Base-by-base conservation (phyloP, 2,113 vertebrate genomes). In the Gasterosteus nipponicus region DNA sequence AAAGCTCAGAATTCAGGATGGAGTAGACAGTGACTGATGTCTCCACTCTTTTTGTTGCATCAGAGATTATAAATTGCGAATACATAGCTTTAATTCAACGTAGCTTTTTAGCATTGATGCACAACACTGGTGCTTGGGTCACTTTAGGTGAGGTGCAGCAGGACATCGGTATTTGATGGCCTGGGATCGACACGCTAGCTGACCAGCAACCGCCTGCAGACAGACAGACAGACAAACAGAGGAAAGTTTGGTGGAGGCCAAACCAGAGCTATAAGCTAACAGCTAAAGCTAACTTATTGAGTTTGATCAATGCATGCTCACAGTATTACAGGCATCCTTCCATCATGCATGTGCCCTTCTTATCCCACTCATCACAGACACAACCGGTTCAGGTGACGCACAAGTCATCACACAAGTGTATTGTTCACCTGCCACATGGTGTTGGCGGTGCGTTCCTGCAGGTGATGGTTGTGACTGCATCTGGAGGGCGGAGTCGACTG, bases 391-490 rank as follows among this genome's bases (percentile, higher is more conserved):
- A 42, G 31, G 47, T 62, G 56, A 29, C 66, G 10, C 26, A 12
- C 39, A 12, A 22, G 65, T 58, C 74, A 26, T 73, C 70, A 65
- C 35, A 29, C 31, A 53, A 22, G 75, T 75, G 77, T 77, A 26
- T 51, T 54, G 77, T 81, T 66, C 77, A 57, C 26, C 66, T 72
- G 62, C 54, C 41, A 42, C 31, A 3, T 57, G 18, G 2, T 46
- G 47, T 39, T 4, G n/a, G 16, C 33, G 10, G 44, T 5, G 53
- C 41, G 42, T 63, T 58, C 60, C 75, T 74, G 57, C 75, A 87
- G 80, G 31, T 75, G 73, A 80, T 75, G 54, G 63, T 80, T 82
- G 58, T 86, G 80, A 77, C 73, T 84, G 69, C 62, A 39, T 62
- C 46, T 49, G 80, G 42, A 67, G 33, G 64, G 68, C 38, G 58